Evolutionary conservation across 2,113 vertebrate genomes (phyloP).

Genomic region (Geococcyx californianus): DNA sequence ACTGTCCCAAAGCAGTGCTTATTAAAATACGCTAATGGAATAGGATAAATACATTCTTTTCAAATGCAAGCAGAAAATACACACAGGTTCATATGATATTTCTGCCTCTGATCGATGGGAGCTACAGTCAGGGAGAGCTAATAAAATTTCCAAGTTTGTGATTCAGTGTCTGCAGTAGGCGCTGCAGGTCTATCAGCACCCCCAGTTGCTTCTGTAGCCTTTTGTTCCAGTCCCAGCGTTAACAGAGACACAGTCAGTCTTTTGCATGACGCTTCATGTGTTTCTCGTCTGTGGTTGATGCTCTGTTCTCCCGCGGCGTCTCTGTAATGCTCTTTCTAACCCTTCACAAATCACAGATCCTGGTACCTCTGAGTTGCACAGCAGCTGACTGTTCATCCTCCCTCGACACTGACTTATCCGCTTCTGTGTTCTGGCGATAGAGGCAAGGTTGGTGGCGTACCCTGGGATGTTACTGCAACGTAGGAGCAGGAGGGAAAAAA

Average conservation of each 20-base stretch:
- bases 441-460: rapidly evolving
- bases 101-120: not conserved
- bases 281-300: not conserved
- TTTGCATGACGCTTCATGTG: not conserved
- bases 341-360: not conserved
- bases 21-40: conserved; percentile 81
- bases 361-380: not conserved
- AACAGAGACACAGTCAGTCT: not conserved
- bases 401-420: rapidly evolving
- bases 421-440: not conserved
- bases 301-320: not conserved
- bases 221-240: not conserved
- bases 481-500: not conserved
- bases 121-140: not conserved
- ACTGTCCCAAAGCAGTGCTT: conserved; percentile 80
- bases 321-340: not conserved
- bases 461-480: not conserved
- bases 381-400: not conserved
- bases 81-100: conserved; percentile 37
- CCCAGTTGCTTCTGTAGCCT: not conserved
- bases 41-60: conserved; percentile 79
- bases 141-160: not conserved
- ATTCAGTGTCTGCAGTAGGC: not conserved
- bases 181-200: not conserved
- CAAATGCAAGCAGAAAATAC: conserved; percentile 50